These are phyloP conservation scores for Xenopus laevis DNA, from an alignment of 2,113 vertebrate genomes.

Conservation along the genomic window DNA sequence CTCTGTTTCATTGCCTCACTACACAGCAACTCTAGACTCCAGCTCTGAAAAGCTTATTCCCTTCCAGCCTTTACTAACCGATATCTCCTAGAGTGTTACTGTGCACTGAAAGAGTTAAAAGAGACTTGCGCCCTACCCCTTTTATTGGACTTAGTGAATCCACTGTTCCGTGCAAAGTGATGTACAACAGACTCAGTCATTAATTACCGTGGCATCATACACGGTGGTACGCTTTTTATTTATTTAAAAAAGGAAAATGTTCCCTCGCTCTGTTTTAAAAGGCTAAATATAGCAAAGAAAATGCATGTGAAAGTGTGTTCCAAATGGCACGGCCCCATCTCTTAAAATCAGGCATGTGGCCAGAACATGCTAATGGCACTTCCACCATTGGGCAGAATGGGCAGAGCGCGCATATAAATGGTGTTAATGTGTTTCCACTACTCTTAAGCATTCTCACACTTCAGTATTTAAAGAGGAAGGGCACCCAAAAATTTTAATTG, in stretches of 20 bases:
- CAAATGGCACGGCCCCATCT: not conserved
- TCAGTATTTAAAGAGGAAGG: not conserved
- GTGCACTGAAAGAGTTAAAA: not conserved
- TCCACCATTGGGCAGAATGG: not conserved
- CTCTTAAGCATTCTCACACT: not conserved
- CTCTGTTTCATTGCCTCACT: too few species aligned
- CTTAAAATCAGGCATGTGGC: not conserved
- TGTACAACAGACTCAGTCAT: not conserved
- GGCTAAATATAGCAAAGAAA: not conserved
- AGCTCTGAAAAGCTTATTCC: not conserved
- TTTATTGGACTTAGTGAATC: not conserved
- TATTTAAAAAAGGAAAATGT: not conserved
- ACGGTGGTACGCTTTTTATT: not conserved
- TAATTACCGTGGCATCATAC: not conserved
- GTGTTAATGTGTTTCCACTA: slow-evolving; percentile 3
- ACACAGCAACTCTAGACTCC: too few species aligned
- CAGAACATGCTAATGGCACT: slow-evolving; percentile 1
- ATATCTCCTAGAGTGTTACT: too few species aligned
- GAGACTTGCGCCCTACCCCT: not conserved
- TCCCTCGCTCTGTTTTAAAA: not conserved
- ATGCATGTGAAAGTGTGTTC: not conserved
- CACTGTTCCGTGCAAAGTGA: not conserved
- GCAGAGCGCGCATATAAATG: not conserved
- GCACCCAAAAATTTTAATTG: not conserved
- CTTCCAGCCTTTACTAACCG: too few species aligned